Conservation (phyloP, 2,888 invertebrate genomes). For the Axea sp. region DNA sequence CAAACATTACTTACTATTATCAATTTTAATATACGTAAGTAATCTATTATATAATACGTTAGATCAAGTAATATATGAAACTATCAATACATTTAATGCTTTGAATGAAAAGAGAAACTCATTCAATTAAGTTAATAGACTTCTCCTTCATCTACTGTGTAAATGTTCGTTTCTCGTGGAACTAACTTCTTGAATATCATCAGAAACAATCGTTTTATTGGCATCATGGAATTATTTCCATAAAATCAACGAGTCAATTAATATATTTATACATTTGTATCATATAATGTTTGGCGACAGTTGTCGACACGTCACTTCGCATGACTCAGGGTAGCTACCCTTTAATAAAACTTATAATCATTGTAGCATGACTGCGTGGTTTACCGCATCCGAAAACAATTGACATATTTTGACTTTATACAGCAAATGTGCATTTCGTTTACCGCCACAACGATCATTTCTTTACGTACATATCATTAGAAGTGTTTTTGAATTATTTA, state of each 20-base stretch:
- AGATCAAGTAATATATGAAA: slow-evolving; percentile 63
- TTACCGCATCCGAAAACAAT: slow-evolving; percentile 73
- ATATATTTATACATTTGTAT: background rate
- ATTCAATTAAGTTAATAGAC: slow-evolving; percentile 39
- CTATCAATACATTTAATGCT: too few species aligned
- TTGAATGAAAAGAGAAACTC: slow-evolving; percentile 15
- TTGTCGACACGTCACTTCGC: slow-evolving; percentile 77
- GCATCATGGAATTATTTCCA: too few species aligned
- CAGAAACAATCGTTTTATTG: too few species aligned
- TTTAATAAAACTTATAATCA: slow-evolving; percentile 46
- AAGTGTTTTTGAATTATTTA: slow-evolving; percentile 49
- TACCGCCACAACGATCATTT: slow-evolving; percentile 15
- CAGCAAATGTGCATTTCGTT: slow-evolving; percentile 56
- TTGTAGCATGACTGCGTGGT: slow-evolving; percentile 68
- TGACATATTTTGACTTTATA: slow-evolving; percentile 76
- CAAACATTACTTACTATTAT: slow-evolving; percentile 34
- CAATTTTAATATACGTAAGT: slow-evolving; percentile 77
- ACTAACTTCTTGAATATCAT: too few species aligned
- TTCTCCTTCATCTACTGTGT: slow-evolving; percentile 5
- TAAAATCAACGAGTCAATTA: too few species aligned
- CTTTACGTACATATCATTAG: slow-evolving; percentile 13
- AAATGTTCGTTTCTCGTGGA: too few species aligned
- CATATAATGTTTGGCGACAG: slow-evolving; percentile 62
- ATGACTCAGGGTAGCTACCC: slow-evolving; percentile 71
- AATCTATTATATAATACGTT: slow-evolving; percentile 78